Base-by-base conservation (phyloP, 1,140 invertebrate genomes). In the Drosophila aff. region DNA sequence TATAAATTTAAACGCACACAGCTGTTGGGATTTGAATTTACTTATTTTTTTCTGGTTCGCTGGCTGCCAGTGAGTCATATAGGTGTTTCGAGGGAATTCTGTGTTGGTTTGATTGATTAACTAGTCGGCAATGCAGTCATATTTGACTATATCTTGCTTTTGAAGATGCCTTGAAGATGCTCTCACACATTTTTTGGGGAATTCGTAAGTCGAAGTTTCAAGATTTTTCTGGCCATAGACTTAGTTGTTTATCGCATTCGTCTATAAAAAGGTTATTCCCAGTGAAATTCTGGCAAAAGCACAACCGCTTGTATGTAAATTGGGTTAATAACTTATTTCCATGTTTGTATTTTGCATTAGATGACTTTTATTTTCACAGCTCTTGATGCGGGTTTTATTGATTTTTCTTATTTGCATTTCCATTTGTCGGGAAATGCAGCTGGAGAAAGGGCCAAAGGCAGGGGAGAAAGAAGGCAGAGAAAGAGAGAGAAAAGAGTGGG, bases 391-490 rank as follows among this genome's bases (percentile, higher is more conserved):
- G 49, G 66, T 66, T 61, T 63, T 90, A 89, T 89, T 89, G 85
- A 89, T 89, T 89, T 89, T 90, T 89, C 69, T 79, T 75, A 81
- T 90, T 90, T 81, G 69, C 81, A 80, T 55, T 55, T 55, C 52
- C 33, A 55, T 55, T 55, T 40, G 21, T 38, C 31, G 50, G 36
- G 52, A 26, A 76, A 69, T 81, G 78, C 77, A 87, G 55, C 52
- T 23, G 16, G 50, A 36, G 67, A 64, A 16, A 16, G 28, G 46
- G 33, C 28, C 18, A 15, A 23, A 26, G 61, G 47, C 23, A 63
- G 50, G 47, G 47, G 9, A 3, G 41, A 41, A 16, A 58, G 49
- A 62, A 11, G 9, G 28, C 18, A 21, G 13, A 58, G 49, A 62
- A 16, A 58, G 49, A 62, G 13, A 68, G 49, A 57, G 59, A 50